phyloP scores from a whole-genome alignment of 2,113 vertebrate species.

The Prunella himalayana region DNA sequence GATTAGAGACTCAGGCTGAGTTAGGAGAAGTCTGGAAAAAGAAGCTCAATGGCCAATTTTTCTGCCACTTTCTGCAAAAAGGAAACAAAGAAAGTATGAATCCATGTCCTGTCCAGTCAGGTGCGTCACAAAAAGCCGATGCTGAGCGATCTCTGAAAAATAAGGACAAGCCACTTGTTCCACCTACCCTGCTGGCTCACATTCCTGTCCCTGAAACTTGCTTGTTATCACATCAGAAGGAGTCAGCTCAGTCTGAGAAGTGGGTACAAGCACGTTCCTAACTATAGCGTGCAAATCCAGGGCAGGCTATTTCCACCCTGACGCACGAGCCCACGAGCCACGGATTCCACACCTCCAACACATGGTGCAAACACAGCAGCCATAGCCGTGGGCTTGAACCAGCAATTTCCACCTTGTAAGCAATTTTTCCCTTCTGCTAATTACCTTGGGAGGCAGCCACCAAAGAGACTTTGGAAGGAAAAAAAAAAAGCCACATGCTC shows the following conservation, averaged over 20 bases:
- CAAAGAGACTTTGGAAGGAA: background rate
- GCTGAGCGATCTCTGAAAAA: background rate
- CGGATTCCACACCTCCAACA: background rate
- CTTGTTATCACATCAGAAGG: background rate
- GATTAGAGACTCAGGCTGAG: background rate
- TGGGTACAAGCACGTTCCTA: background rate
- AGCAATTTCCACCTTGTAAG: background rate
- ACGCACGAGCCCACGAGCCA: background rate
- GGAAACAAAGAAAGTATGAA: background rate
- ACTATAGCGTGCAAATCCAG: background rate
- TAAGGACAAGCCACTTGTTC: background rate
- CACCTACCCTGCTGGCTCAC: background rate
- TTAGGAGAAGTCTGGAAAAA: background rate
- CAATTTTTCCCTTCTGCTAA: background rate
- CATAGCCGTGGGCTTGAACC: background rate
- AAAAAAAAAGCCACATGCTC: background rate
- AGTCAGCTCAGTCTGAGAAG: background rate
- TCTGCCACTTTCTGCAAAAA: background rate
- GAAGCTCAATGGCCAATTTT: background rate
- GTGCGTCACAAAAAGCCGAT: rapidly evolving
- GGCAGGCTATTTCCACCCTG: background rate
- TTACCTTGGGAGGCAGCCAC: slow-evolving; percentile 26
- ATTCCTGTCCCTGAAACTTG: background rate
- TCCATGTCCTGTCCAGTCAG: background rate
- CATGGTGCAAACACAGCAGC: background rate